Percentiles rank a stretch among this genome's conserved stretches.
Evolutionary conservation across 2,113 vertebrate species (phyloP).

Genomic region (Platichthys stellatus): DNA sequence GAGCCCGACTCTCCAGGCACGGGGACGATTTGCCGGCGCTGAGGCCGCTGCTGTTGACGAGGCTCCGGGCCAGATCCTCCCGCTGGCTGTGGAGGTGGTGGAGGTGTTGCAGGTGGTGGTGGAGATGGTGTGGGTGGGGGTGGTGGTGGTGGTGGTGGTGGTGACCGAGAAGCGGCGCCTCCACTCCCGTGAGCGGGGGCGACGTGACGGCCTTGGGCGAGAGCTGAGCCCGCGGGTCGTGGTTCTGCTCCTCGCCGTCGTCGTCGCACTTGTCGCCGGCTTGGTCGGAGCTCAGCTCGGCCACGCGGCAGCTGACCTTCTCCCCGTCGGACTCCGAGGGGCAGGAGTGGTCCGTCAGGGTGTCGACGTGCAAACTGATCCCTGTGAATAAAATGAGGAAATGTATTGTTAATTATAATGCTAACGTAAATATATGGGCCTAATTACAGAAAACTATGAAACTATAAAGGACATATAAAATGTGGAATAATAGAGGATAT

Average conservation of each 20-base stretch:
- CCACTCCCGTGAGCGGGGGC: constrained; percentile 90
- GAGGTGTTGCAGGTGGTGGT: constrained; percentile 80
- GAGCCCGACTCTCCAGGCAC: constrained; percentile 83
- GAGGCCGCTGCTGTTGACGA: constrained; percentile 63
- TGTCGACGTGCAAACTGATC: constrained; percentile 96
- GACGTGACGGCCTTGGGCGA: constrained; percentile 88
- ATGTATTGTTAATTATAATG: no score
- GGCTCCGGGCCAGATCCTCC: constrained; percentile 79
- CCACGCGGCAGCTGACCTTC: constrained; percentile 85
- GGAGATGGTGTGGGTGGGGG: constrained; percentile 78
- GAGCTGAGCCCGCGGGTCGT: constrained; percentile 79
- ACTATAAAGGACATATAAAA: no score
- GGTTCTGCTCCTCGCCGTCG: constrained; percentile 77
- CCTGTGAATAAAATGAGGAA: constrained; percentile 73
- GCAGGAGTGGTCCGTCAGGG: constrained; percentile 96
- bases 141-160: constrained; percentile 80
- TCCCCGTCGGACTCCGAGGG: constrained; percentile 95
- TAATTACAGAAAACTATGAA: no score
- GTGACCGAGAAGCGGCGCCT: constrained; percentile 87
- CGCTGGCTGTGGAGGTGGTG: constrained; percentile 83
- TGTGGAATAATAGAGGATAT: no score
- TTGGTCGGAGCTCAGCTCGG: constrained; percentile 86
- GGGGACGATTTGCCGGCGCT: constrained; percentile 83
- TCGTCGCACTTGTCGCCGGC: constrained; percentile 87
- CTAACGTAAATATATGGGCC: no score